Percentiles rank a stretch among this genome's conserved stretches.
Evolutionary conservation across 1,140 invertebrate genomes (phyloP).

Genomic region (Lasioglossum albipes): DNA sequence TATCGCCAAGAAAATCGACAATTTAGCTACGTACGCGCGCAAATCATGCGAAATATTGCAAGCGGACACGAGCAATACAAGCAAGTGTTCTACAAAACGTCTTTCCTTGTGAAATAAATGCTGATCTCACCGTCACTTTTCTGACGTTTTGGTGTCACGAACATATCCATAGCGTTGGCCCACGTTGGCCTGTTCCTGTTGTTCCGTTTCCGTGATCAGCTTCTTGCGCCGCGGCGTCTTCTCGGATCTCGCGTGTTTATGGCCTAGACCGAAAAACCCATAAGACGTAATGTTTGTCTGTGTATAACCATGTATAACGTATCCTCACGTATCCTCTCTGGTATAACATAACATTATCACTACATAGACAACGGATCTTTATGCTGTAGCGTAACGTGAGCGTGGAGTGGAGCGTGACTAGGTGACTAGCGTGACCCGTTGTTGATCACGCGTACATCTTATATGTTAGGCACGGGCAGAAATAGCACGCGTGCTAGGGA

Average conservation of each 20-base stretch:
- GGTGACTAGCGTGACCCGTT: no score
- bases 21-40: slow-evolving; percentile 43
- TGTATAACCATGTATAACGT: no score
- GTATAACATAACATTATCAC: no score
- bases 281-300: no score
- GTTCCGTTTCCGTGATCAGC: slow-evolving; percentile 52
- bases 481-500: no score
- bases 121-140: slow-evolving; percentile 76
- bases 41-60: slow-evolving; percentile 60
- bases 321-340: no score
- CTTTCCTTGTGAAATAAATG: slow-evolving; percentile 34
- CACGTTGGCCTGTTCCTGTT: slow-evolving; percentile 69
- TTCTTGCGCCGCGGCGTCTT: slow-evolving; percentile 70
- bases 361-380: no score
- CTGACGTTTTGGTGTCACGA: slow-evolving; percentile 75
- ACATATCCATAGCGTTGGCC: slow-evolving; percentile 76
- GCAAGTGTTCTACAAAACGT: slow-evolving; percentile 42
- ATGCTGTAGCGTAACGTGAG: no score
- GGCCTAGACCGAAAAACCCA: no score
- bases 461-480: no score
- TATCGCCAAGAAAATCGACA: slow-evolving; percentile 39
- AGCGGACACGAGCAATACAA: slow-evolving; percentile 53
- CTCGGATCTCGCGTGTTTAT: slow-evolving; percentile 73
- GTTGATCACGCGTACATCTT: no score
- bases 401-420: no score